Percentiles rank a stretch among this genome's conserved stretches.
Evolutionary conservation across 2,797 vertebrate genomes (phyloP).

Genomic region (Anguilla marmorata): DNA sequence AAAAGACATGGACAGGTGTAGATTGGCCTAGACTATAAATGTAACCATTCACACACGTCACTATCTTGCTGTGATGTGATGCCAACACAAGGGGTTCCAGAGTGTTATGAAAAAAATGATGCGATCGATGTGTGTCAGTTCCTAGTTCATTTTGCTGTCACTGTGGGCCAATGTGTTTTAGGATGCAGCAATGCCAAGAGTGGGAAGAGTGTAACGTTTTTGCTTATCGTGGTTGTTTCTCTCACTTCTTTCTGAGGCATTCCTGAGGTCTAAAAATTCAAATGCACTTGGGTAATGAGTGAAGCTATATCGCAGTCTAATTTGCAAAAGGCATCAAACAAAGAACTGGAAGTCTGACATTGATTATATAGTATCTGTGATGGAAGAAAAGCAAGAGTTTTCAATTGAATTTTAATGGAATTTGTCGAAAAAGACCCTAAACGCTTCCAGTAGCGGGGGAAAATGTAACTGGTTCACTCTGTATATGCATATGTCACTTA

Average conservation of each 20-base stretch:
- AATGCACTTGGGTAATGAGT: neutral
- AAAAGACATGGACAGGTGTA: neutral
- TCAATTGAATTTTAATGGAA: neutral
- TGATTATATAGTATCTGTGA: neutral
- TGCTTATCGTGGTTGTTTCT: neutral
- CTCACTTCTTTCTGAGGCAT: neutral
- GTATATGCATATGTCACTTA: neutral
- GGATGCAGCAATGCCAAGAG: neutral
- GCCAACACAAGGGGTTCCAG: neutral
- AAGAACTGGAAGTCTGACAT: neutral
- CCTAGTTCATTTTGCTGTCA: neutral
- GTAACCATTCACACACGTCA: neutral
- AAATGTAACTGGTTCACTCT: neutral
- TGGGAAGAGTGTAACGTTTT: neutral
- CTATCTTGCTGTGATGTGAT: neutral
- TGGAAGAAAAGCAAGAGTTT: neutral
- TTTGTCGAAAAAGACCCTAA: neutral
- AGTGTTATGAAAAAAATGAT: neutral
- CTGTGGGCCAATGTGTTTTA: neutral
- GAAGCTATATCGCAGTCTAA: neutral
- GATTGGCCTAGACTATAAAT: neutral
- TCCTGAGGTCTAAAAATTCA: neutral
- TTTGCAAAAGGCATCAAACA: neutral
- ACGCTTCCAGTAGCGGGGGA: neutral
- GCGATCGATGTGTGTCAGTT: neutral